phyloP scores from a whole-genome alignment of 2,797 vertebrate genomes.

The Siniperca obscura region DNA sequence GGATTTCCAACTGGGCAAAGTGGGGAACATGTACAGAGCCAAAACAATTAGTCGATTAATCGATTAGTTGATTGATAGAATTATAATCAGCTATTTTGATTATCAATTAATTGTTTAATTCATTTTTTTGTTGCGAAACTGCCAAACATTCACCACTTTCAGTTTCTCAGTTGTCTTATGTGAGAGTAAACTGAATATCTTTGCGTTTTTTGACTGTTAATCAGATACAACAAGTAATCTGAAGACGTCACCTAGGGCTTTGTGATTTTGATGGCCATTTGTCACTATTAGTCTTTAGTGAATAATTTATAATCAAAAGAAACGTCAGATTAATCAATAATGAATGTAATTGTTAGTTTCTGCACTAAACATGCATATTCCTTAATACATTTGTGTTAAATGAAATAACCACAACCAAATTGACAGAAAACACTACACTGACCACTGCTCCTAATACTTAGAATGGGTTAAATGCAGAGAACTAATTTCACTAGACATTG shows the following conservation, averaged over 20 bases:
- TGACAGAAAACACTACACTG: neutral
- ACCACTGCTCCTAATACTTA: too few species aligned
- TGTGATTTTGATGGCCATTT: neutral
- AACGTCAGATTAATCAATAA: neutral
- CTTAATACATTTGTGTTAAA: neutral
- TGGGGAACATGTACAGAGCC: too few species aligned
- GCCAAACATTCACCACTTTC: neutral
- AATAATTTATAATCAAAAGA: neutral
- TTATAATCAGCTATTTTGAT: neutral
- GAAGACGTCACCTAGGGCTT: neutral
- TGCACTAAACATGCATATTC: neutral
- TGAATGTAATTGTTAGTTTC: neutral
- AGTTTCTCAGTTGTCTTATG: slow-evolving; percentile 3
- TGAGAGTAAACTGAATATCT: neutral
- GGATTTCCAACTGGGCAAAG: neutral
- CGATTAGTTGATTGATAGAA: neutral
- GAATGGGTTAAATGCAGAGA: too few species aligned
- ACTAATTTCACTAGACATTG: too few species aligned
- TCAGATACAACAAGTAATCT: neutral
- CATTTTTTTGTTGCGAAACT: neutral
- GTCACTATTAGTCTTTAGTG: neutral
- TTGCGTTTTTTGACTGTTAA: neutral
- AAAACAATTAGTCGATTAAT: too few species aligned
- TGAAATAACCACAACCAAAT: neutral
- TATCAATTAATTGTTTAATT: too few species aligned